phyloP scores from a whole-genome alignment of 2,888 invertebrate genomes.

The Conchocele bisecta region DNA sequence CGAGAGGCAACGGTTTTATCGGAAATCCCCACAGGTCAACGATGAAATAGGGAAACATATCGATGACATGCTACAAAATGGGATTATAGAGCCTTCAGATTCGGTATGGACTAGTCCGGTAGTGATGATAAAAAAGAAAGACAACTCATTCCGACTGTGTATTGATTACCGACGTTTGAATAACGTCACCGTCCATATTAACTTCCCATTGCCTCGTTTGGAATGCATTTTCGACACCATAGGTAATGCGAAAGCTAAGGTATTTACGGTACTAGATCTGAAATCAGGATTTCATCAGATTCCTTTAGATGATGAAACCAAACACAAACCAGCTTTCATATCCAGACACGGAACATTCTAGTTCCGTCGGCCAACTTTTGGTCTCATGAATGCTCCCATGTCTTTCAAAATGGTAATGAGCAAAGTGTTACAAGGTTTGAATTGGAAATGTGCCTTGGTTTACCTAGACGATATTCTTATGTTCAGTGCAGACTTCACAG shows the following conservation, averaged over 20 bases:
- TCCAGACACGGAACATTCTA: constrained; percentile 43
- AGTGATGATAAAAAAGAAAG: constrained; percentile 18
- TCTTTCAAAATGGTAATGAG: constrained; percentile 46
- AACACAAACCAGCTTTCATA: constrained; percentile 45
- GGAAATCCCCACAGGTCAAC: constrained; percentile 7
- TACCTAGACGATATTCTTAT: constrained; percentile 59
- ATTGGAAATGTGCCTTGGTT: constrained; percentile 49
- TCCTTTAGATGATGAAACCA: constrained; percentile 22
- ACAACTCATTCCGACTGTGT: constrained; percentile 18
- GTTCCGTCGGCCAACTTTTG: constrained; percentile 50
- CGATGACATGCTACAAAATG: constrained; percentile 27
- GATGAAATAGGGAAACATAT: constrained; percentile 14
- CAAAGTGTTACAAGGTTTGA: constrained; percentile 37
- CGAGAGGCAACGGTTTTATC: constrained; percentile 11
- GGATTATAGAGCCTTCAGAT: constrained; percentile 25
- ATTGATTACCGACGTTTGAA: constrained; percentile 19
- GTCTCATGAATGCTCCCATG: constrained; percentile 46
- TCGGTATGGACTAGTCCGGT: constrained; percentile 31
- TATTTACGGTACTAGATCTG: constrained; percentile 25
- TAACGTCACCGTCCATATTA: constrained; percentile 5
- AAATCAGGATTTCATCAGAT: constrained; percentile 45
- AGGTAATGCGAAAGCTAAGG: constrained; percentile 9
- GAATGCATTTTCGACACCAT: constrained; percentile 17
- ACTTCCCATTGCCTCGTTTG: constrained; percentile 21
- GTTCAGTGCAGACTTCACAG: constrained; percentile 38